Percentiles rank a stretch among this genome's conserved stretches.
Evolutionary conservation across 2,797 vertebrate genomes (phyloP).

Genomic region (Poliocrania exsul): DNA sequence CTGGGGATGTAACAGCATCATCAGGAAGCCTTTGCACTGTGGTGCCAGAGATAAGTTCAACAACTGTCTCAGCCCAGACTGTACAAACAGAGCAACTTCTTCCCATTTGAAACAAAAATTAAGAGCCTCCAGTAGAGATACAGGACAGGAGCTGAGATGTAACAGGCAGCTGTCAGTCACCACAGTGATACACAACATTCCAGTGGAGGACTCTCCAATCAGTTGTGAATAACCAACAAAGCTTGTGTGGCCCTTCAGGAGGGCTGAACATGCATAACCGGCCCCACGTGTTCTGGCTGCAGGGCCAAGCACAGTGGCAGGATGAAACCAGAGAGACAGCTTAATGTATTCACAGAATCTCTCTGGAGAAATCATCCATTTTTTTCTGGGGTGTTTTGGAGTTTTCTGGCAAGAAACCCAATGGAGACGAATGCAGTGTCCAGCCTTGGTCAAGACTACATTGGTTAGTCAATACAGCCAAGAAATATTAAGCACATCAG

Average conservation of each 20-base stretch:
- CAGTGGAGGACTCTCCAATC: background rate
- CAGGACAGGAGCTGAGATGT: background rate
- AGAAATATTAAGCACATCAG: background rate
- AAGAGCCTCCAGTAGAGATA: background rate
- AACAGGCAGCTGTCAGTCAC: background rate
- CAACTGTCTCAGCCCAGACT: background rate
- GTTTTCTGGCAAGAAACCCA: background rate
- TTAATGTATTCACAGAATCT: background rate
- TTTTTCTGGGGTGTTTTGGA: background rate
- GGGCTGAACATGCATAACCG: background rate
- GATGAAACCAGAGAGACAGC: background rate
- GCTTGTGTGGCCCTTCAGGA: background rate
- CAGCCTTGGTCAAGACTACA: background rate
- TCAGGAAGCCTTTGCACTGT: background rate
- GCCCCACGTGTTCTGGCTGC: background rate
- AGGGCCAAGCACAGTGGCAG: background rate
- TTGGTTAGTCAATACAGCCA: background rate
- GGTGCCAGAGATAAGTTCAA: background rate
- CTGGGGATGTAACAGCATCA: rapidly evolving
- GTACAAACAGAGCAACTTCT: background rate
- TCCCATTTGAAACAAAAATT: background rate
- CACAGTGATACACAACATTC: background rate
- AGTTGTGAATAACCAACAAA: background rate
- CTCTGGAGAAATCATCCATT: background rate
- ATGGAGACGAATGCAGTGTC: background rate